Percentiles rank a stretch among this genome's conserved stretches.
phyloP scores from a whole-genome alignment of 2,888 invertebrate genomes.

The Smittia aterrima region DNA sequence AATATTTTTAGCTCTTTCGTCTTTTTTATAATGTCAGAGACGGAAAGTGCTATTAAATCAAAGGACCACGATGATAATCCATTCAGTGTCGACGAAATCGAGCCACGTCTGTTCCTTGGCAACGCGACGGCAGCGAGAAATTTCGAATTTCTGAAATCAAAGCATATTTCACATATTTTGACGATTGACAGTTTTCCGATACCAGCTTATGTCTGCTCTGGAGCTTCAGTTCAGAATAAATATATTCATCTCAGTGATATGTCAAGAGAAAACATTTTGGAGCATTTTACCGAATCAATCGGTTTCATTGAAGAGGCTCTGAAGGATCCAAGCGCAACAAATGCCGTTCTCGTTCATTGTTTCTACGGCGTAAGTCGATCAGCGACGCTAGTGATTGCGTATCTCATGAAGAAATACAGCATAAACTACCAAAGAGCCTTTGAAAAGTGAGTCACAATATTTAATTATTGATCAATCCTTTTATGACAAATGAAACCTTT shows the following conservation, averaged over 20 bases:
- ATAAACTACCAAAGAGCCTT: constrained; percentile 71
- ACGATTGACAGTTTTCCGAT: constrained; percentile 83
- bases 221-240: not conserved
- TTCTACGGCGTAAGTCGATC: constrained; percentile 90
- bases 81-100: constrained; percentile 28
- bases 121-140: constrained; percentile 79
- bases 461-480: constrained; percentile 18
- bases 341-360: constrained; percentile 82
- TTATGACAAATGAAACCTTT: not conserved
- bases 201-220: constrained; percentile 64
- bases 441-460: constrained; percentile 51
- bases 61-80: constrained; percentile 20
- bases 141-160: constrained; percentile 62
- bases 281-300: constrained; percentile 73
- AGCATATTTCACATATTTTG: constrained; percentile 72
- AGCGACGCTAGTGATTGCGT: constrained; percentile 81
- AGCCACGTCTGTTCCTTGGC: constrained; percentile 53
- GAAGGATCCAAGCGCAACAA: constrained; percentile 58
- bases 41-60: not conserved
- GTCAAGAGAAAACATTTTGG: constrained; percentile 79
- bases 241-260: constrained; percentile 61
- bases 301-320: constrained; percentile 72
- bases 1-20: not conserved
- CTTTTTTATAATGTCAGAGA: not conserved
- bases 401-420: constrained; percentile 81